phyloP scores from a whole-genome alignment of 1,140 invertebrate species.

The Drosophila ananassae region DNA sequence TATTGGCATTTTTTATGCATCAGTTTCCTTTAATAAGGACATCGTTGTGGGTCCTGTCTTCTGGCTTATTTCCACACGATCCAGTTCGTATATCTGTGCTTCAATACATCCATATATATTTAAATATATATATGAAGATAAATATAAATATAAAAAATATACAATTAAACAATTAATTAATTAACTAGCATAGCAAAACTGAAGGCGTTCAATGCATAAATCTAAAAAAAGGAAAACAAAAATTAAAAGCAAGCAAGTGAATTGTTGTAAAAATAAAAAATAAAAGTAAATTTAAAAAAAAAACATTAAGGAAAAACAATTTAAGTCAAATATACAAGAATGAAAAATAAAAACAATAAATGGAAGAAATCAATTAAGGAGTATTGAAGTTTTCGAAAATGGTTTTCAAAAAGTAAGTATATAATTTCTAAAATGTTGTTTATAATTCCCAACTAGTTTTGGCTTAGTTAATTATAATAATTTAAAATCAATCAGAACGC shows the following conservation, averaged over 20 bases:
- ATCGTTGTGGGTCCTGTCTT: slow-evolving; percentile 16
- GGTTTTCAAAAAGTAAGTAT: not conserved
- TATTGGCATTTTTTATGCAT: slow-evolving; percentile 25
- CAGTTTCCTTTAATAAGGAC: slow-evolving; percentile 1
- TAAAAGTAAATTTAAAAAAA: slow-evolving; percentile 4
- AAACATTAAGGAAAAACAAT: slow-evolving; percentile 11
- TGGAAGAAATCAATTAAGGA: slow-evolving; percentile 6
- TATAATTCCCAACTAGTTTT: too few species aligned
- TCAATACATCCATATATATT: slow-evolving; percentile 14
- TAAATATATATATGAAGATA: not conserved
- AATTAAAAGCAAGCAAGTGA: slow-evolving; percentile 43
- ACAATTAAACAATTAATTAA: slow-evolving; percentile 34
- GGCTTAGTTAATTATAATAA: too few species aligned
- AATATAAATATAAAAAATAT: slow-evolving; percentile 9
- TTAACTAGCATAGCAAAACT: slow-evolving; percentile 33
- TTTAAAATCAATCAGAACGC: too few species aligned
- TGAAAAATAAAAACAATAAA: slow-evolving; percentile 38
- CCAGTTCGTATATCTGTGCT: slow-evolving; percentile 28
- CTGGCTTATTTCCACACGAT: slow-evolving; percentile 33
- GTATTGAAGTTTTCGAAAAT: not conserved
- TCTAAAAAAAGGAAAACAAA: slow-evolving; percentile 22
- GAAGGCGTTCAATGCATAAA: slow-evolving; percentile 21
- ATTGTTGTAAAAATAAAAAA: slow-evolving; percentile 44
- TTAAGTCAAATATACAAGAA: slow-evolving; percentile 50
- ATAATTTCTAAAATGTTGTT: not conserved